Percentiles rank a stretch among this genome's conserved stretches.
These are phyloP conservation scores for Cryptotis parvus DNA, from an alignment of 2,113 vertebrate species.

Conservation along the genomic window DNA sequence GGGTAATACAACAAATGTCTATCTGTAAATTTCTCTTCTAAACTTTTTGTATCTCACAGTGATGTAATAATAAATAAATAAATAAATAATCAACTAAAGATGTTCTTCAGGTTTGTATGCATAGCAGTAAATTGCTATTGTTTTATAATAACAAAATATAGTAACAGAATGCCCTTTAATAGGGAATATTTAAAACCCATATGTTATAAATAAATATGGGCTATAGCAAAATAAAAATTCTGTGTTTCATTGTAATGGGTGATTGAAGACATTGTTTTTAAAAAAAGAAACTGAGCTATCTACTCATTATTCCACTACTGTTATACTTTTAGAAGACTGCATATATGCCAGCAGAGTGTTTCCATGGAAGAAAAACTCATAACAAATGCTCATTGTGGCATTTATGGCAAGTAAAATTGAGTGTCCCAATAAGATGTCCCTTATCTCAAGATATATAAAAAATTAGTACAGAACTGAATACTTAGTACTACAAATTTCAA, in stretches of 20 bases:
- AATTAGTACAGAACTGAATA: not conserved
- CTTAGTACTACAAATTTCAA: not conserved
- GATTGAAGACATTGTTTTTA: not conserved
- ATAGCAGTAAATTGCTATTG: not conserved
- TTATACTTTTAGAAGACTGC: not conserved
- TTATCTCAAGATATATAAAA: not conserved
- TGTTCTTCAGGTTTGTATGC: not conserved
- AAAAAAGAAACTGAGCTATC: not conserved
- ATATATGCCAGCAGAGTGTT: not conserved
- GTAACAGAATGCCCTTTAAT: not conserved
- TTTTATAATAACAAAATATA: not conserved
- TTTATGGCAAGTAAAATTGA: not conserved
- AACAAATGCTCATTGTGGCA: not conserved
- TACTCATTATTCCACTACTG: not conserved
- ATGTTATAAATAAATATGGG: not conserved
- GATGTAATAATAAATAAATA: too few species aligned
- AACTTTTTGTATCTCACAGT: too few species aligned
- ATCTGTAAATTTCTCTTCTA: not conserved
- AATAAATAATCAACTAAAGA: too few species aligned
- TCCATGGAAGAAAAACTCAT: not conserved
- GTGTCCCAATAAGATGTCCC: not conserved
- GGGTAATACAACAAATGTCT: too few species aligned
- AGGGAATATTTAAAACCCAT: not conserved
- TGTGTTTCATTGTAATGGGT: not conserved
- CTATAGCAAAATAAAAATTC: not conserved